These are phyloP conservation scores for Thera obeliscata DNA, from an alignment of 2,888 invertebrate species.

Conservation along the genomic window DNA sequence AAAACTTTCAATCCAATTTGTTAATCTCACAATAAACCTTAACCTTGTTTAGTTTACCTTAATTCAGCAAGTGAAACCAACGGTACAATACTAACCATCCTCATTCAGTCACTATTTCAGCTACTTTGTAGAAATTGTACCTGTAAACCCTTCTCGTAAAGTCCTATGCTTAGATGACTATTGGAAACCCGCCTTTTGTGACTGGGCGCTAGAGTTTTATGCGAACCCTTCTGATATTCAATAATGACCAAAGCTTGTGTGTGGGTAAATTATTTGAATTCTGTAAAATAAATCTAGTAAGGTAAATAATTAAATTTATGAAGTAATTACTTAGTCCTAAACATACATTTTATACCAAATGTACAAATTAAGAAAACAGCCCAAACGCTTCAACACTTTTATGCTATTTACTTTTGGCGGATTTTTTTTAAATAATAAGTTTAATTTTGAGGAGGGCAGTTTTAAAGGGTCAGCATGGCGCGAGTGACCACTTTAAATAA, in stretches of 20 bases:
- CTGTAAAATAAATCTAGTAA: not conserved
- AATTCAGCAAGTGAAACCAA: constrained; percentile 64
- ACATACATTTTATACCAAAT: constrained; percentile 7
- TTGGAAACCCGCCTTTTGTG: constrained; percentile 64
- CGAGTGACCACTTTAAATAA: too few species aligned
- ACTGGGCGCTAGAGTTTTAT: constrained; percentile 62
- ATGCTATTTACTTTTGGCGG: not conserved
- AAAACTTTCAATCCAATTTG: constrained; percentile 67
- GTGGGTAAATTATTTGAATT: constrained; percentile 3
- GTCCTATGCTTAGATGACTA: constrained; percentile 61
- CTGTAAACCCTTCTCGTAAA: constrained; percentile 24
- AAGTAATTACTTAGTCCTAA: constrained; percentile 10
- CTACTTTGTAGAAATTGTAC: constrained; percentile 73
- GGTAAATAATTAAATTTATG: not conserved
- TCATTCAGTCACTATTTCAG: constrained; percentile 64
- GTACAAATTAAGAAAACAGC: constrained; percentile 2
- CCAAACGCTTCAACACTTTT: not conserved
- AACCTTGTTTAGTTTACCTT: constrained; percentile 57
- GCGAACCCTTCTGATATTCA: constrained; percentile 58
- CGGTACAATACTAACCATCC: constrained; percentile 55
- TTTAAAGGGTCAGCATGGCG: not conserved
- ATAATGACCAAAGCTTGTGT: constrained; percentile 56
- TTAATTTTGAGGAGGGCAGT: not conserved
- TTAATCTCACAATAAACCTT: constrained; percentile 59
- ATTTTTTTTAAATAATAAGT: not conserved